Conservation (phyloP, 2,888 invertebrate species). For the Deilephila porcellus region DNA sequence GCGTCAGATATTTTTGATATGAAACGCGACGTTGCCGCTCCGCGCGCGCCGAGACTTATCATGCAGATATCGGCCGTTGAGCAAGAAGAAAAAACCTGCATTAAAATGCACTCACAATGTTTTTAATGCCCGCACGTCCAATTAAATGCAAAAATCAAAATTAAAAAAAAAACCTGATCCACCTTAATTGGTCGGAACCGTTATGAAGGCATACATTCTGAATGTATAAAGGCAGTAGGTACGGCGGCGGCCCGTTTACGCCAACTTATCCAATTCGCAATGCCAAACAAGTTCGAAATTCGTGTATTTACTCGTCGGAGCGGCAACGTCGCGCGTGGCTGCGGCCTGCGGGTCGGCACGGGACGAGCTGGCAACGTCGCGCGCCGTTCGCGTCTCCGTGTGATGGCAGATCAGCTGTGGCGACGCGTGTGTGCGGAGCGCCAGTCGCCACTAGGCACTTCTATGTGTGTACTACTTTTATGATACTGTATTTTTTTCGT, state of each 20-base stretch:
- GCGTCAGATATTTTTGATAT: slow-evolving; percentile 25
- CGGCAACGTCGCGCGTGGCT: slow-evolving; percentile 57
- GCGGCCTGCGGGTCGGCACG: slow-evolving; percentile 26
- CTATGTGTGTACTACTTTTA: slow-evolving; percentile 27
- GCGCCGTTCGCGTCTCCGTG: slow-evolving; percentile 54
- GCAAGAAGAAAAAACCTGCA: slow-evolving; percentile 28
- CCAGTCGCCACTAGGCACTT: slow-evolving; percentile 6
- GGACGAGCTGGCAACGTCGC: slow-evolving; percentile 60
- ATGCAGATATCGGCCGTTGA: slow-evolving; percentile 23
- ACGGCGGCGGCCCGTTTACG: slow-evolving; percentile 30
- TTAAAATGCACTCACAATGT: slow-evolving; percentile 25
- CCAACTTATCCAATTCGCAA: slow-evolving; percentile 63
- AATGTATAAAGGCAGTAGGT: slow-evolving; percentile 23
- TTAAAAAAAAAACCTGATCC: slow-evolving; percentile 41
- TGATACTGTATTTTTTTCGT: slow-evolving; percentile 9
- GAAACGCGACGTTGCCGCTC: slow-evolving; percentile 30
- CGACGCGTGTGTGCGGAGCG: slow-evolving; percentile 8
- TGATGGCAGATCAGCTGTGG: slow-evolving; percentile 51
- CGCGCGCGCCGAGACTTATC: slow-evolving; percentile 7
- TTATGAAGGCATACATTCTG: slow-evolving; percentile 35
- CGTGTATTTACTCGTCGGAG: slow-evolving; percentile 59
- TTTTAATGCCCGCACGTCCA: slow-evolving; percentile 35
- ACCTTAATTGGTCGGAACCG: slow-evolving; percentile 42
- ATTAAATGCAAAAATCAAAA: slow-evolving; percentile 42
- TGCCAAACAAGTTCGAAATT: slow-evolving; percentile 69